Evolutionary conservation across 2,797 vertebrate species (phyloP).

Genomic region (Neopelma chrysocephalum): DNA sequence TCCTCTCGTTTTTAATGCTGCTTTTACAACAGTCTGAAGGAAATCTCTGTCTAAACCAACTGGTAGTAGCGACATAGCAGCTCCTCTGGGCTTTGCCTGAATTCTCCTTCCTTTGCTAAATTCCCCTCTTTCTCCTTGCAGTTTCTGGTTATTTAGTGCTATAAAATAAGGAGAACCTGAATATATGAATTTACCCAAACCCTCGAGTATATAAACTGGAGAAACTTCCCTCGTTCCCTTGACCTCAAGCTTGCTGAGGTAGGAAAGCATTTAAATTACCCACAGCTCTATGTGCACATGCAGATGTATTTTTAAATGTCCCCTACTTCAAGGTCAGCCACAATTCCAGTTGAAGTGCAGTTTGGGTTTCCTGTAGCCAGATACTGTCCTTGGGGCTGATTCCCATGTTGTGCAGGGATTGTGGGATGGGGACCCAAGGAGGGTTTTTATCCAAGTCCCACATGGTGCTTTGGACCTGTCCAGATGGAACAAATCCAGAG

Average conservation of each 20-base stretch:
- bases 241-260: neutral
- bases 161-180: neutral
- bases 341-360: neutral
- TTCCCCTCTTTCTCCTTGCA: neutral
- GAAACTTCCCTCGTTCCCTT: neutral
- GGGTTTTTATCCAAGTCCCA: rapidly evolving
- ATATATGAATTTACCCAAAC: neutral
- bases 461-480: neutral
- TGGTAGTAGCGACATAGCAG: neutral
- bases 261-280: neutral
- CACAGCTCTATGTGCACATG: neutral
- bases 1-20: neutral
- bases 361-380: neutral
- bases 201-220: neutral
- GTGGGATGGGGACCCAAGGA: neutral
- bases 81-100: neutral
- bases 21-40: slow-evolving; percentile 14
- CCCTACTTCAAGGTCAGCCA: neutral
- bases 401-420: neutral
- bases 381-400: neutral
- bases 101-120: neutral
- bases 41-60: neutral
- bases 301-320: neutral
- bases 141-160: neutral
- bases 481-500: rapidly evolving